Conservation (phyloP, 2,113 vertebrate species). For the Calidris pugnax region DNA sequence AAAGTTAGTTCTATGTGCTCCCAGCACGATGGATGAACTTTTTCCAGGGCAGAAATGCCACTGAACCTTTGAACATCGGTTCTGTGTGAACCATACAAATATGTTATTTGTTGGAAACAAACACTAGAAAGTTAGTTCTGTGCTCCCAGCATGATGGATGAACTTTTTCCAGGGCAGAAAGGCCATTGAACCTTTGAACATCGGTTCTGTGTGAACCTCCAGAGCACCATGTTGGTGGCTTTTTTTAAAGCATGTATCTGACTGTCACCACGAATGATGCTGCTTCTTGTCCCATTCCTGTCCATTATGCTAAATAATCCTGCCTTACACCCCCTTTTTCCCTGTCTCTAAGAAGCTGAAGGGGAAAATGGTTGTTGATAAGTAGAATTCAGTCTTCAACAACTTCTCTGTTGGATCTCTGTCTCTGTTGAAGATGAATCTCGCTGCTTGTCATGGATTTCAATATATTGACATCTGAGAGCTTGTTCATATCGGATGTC, state of each 20-base stretch:
- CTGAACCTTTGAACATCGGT: neutral
- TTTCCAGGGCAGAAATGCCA: neutral
- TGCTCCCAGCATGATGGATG: neutral
- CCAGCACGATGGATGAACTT: neutral
- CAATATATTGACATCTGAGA: neutral
- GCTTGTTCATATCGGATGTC: accelerated
- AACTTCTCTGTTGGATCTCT: neutral
- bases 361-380: neutral
- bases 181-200: neutral
- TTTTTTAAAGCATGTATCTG: neutral
- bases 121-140: neutral
- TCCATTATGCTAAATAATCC: neutral
- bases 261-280: neutral
- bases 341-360: neutral
- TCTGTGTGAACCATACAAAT: neutral
- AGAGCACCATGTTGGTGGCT: neutral
- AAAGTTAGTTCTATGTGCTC: neutral
- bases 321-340: neutral
- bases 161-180: neutral
- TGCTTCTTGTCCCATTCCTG: neutral
- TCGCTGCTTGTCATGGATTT: neutral
- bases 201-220: neutral
- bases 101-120: neutral
- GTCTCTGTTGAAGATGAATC: neutral
- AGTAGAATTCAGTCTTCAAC: neutral